Evolutionary conservation across 1,140 invertebrate genomes (phyloP).

Genomic region (Atopsyche davidsoni): DNA sequence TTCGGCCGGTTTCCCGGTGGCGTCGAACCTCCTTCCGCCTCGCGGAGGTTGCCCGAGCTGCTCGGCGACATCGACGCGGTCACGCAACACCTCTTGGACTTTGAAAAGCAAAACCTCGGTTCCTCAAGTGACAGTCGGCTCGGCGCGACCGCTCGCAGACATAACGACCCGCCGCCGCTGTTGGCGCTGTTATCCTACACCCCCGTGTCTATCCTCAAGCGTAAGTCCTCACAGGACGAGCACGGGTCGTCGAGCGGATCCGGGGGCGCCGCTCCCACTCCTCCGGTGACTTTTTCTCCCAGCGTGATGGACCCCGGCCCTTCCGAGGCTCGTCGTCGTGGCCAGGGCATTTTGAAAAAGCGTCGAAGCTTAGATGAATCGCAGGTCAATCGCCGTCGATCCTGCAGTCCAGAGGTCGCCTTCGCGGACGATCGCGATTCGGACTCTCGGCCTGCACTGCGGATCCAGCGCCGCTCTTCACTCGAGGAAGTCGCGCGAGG

Average conservation of each 20-base stretch:
- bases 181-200: constrained; percentile 43
- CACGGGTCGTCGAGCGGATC: constrained; percentile 47
- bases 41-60: constrained; percentile 40
- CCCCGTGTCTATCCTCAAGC: constrained; percentile 72
- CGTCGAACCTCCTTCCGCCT: constrained; percentile 23
- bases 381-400: constrained; percentile 59
- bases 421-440: constrained; percentile 51
- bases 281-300: constrained; percentile 66
- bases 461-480: constrained; percentile 61
- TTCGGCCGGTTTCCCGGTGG: neutral
- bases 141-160: constrained; percentile 42
- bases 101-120: constrained; percentile 42
- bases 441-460: constrained; percentile 61
- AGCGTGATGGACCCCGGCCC: constrained; percentile 56
- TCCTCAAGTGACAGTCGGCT: constrained; percentile 32
- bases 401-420: constrained; percentile 61
- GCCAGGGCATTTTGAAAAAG: constrained; percentile 75
- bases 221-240: constrained; percentile 62
- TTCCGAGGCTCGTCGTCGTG: constrained; percentile 49
- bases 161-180: constrained; percentile 32
- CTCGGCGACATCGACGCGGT: constrained; percentile 47
- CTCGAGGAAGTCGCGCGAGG: constrained; percentile 60
- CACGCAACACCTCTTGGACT: constrained; percentile 47
- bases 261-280: constrained; percentile 50
- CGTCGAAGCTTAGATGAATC: constrained; percentile 71